Percentiles rank a stretch among this genome's conserved stretches.
phyloP scores from a whole-genome alignment of 2,797 vertebrate species.

The Spatula versicolor region DNA sequence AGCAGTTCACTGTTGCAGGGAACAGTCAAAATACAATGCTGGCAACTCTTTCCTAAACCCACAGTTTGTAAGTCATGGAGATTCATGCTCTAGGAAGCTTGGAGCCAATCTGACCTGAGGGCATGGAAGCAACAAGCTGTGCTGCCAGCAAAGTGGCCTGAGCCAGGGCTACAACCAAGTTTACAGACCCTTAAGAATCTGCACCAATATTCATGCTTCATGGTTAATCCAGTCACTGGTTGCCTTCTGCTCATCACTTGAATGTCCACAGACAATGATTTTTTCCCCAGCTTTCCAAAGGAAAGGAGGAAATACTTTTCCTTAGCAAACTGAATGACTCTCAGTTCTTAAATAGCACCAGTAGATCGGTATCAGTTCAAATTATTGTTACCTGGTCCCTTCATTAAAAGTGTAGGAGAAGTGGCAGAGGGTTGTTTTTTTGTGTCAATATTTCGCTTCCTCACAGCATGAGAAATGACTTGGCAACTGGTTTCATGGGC shows the following conservation, averaged over 20 bases:
- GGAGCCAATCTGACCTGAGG: constrained; percentile 62
- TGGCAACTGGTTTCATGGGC: not conserved
- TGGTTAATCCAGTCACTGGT: not conserved
- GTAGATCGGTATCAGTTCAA: not conserved
- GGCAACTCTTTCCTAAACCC: not conserved
- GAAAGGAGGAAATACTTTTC: not conserved
- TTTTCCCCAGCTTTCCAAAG: not conserved
- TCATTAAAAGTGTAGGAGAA: not conserved
- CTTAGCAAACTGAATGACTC: not conserved
- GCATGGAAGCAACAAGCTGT: constrained; percentile 27
- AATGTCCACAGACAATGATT: not conserved
- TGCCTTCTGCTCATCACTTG: constrained; percentile 4
- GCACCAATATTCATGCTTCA: not conserved
- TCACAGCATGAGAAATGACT: not conserved
- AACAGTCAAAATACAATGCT: not conserved
- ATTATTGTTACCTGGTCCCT: not conserved
- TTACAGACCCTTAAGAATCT: not conserved
- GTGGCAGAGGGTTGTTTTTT: not conserved
- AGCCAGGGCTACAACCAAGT: constrained; percentile 20
- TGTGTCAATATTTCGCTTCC: constrained; percentile 14
- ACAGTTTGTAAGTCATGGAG: constrained; percentile 22
- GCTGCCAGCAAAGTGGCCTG: constrained; percentile 41
- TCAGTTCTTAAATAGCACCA: not conserved
- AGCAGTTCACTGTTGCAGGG: constrained; percentile 16
- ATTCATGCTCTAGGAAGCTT: not conserved